A percentile compares a stretch with the other conserved stretches of the same genome.
Evolutionary conservation across 2,888 invertebrate species (phyloP).

Genomic region (Tiliacea citrago): DNA sequence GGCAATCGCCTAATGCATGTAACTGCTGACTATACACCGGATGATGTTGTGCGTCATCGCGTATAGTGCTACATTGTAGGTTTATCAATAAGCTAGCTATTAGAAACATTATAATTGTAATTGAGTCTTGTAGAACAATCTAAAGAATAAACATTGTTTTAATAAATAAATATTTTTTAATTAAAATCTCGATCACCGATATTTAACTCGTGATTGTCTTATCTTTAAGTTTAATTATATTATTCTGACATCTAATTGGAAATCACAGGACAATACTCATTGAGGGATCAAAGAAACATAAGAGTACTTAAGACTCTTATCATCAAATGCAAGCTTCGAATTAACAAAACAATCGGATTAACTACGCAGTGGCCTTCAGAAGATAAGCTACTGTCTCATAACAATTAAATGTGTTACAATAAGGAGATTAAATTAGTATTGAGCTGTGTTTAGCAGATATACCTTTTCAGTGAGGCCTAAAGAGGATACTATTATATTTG

Average conservation of each 20-base stretch:
- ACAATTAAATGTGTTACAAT: not conserved
- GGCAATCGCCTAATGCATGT: too few relatives aligned
- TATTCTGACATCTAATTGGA: not conserved
- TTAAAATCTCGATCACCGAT: too few relatives aligned
- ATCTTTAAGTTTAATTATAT: not conserved
- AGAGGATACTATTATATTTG: not conserved
- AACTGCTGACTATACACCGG: too few relatives aligned
- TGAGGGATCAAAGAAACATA: not conserved
- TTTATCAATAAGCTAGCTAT: too few relatives aligned
- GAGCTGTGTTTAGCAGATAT: not conserved
- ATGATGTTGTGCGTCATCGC: too few relatives aligned
- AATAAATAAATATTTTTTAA: too few relatives aligned
- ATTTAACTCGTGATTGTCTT: not conserved
- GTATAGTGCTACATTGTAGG: too few relatives aligned
- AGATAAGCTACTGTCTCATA: not conserved
- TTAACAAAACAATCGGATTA: slow-evolving; percentile 31
- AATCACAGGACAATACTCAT: not conserved
- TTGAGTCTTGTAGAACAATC: too few relatives aligned
- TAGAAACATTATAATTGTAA: too few relatives aligned
- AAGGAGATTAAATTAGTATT: not conserved
- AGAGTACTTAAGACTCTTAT: slow-evolving; percentile 28
- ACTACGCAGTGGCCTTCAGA: not conserved
- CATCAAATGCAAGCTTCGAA: slow-evolving; percentile 24
- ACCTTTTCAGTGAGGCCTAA: not conserved
- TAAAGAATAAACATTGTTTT: too few relatives aligned